phyloP scores from a whole-genome alignment of 2,113 vertebrate species.

The Apodemus speciosus region DNA sequence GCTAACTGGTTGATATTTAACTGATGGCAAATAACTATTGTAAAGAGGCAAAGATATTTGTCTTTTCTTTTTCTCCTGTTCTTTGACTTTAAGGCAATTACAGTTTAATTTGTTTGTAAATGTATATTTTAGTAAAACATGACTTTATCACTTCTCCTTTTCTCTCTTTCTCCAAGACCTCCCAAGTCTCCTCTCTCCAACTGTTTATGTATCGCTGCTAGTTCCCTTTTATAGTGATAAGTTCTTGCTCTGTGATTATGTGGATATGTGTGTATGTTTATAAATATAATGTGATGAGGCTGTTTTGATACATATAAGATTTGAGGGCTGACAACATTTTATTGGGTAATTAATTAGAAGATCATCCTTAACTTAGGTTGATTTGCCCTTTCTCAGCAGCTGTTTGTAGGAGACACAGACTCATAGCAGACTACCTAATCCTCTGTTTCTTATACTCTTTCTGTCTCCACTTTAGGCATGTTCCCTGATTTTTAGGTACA shows the following conservation, averaged over 20 bases:
- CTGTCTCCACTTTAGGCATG: not conserved
- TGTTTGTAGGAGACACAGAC: not conserved
- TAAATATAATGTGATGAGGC: not conserved
- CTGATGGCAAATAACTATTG: not conserved
- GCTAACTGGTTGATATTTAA: not conserved
- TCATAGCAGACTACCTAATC: not conserved
- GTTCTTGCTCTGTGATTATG: not conserved
- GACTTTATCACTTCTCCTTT: not conserved
- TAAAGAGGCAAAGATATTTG: not conserved
- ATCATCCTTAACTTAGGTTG: not conserved
- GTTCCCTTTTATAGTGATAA: not conserved
- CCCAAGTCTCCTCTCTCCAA: not conserved
- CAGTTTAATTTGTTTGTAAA: not conserved
- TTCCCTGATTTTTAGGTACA: not conserved
- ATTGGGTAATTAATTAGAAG: not conserved
- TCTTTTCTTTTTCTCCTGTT: not conserved
- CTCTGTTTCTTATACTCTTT: not conserved
- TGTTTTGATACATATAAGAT: not conserved
- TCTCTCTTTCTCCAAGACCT: not conserved
- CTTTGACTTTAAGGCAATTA: not conserved
- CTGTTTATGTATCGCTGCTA: not conserved
- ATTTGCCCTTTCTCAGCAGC: not conserved
- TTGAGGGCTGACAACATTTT: not conserved
- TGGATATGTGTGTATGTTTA: not conserved
- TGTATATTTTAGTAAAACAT: not conserved